Conservation (phyloP, 2,113 vertebrate genomes). For the Rhinichthys klamathensis region DNA sequence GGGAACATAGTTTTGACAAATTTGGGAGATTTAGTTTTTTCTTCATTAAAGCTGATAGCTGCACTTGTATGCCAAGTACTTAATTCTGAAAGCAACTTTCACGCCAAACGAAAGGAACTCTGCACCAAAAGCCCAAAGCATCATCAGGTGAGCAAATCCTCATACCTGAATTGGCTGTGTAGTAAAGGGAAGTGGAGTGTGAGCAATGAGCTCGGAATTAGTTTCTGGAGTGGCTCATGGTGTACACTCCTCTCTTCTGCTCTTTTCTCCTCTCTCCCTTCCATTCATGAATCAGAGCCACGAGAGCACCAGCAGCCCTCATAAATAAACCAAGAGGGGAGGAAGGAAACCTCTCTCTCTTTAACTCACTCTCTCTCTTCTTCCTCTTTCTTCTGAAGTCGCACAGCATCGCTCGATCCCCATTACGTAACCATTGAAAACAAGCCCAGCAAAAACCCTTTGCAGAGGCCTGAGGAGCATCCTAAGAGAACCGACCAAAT, state of each 20-base stretch:
- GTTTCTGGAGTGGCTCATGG: background rate
- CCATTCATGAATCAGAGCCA: constrained; percentile 79
- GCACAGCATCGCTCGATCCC: constrained; percentile 67
- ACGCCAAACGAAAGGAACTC: background rate
- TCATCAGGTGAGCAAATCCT: background rate
- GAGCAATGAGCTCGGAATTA: background rate
- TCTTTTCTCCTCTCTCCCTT: constrained; percentile 61
- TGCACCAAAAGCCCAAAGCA: background rate
- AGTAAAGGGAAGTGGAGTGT: background rate
- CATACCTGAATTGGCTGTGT: background rate
- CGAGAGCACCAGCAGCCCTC: constrained; percentile 72
- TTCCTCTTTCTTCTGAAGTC: constrained; percentile 72
- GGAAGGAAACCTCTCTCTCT: constrained; percentile 32
- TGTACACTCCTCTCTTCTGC: background rate
- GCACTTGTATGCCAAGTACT: background rate
- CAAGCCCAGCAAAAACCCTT: constrained; percentile 63
- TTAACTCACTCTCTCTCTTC: constrained; percentile 19
- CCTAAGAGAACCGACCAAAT: constrained; percentile 1
- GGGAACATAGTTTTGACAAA: background rate
- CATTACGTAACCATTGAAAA: constrained; percentile 60
- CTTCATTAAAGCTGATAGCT: background rate
- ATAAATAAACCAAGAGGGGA: constrained; percentile 78
- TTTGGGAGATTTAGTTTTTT: background rate
- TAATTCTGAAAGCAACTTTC: background rate
- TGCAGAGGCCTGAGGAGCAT: constrained; percentile 57